Evolutionary conservation across 2,888 invertebrate species (phyloP), one percentile per base, ranked within the genome.

Genomic region (Drosophila emarginata): DNA sequence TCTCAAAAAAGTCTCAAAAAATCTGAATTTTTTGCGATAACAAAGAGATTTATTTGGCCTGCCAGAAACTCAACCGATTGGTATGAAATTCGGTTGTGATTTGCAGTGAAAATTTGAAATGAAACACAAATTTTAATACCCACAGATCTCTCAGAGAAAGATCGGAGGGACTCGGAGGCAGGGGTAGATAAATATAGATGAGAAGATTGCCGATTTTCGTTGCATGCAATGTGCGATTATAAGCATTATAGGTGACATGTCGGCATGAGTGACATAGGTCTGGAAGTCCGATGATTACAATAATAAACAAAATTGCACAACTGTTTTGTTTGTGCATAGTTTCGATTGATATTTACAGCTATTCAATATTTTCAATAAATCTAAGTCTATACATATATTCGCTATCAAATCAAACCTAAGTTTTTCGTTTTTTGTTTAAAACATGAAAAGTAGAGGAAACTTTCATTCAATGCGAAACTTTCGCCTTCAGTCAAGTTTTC

Each of bases 401-500:
- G 2, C 36, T 12, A 12, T 12, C n/a, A n/a, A n/a, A 45, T 45
- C 21, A 12, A 7, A 5, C 61, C 11, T 14, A 21, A 32, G 11
- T 61, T 21, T 45, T 23, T 15, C 62, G 56, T 40, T 74, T 74
- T 1, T 1, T 40, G 18, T 11, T 18, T 11, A 1, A 75, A 64
- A 15, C 92, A 93, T 0, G 92, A 90, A 82, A 93, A 93, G 64
- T 92, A 92, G 67, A 92, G 92, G 56, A 92, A 84, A 32, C 91
- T 88, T 74, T 93, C 93, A 23, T 91, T 91, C 70, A 91, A 91
- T 4, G 93, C 93, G 86, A 94, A 94, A 0, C 81, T 78, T 86
- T 94, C 94, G 0, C 93, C 94, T 73, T 94, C 94, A 63, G 92
- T 91, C 7, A 94, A 83, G 0, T 93, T 93, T 21, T 93, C 93